A percentile compares a stretch with the other conserved stretches of the same genome.
These are phyloP conservation scores for Siphamia tubifer DNA, from an alignment of 2,113 vertebrate species.

Conservation along the genomic window DNA sequence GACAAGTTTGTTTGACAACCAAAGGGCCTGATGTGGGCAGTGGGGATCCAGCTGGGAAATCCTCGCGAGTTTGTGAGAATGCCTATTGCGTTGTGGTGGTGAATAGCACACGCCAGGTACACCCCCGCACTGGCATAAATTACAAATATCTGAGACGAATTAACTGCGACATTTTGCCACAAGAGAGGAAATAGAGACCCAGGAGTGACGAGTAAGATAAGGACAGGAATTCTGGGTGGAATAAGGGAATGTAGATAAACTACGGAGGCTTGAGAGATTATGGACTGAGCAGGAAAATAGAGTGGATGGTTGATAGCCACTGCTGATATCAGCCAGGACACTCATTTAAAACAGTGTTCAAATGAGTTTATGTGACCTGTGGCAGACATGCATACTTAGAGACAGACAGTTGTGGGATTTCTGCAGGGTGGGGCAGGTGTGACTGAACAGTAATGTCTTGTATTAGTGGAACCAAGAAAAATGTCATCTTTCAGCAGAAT, in stretches of 20 bases:
- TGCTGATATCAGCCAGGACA: conserved; percentile 17
- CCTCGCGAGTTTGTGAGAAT: too few species aligned
- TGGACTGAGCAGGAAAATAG: neutral
- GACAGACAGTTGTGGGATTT: conserved; percentile 46
- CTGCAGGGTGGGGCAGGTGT: conserved; percentile 54
- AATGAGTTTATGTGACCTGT: conserved; percentile 37
- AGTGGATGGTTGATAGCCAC: neutral
- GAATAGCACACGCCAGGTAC: too few species aligned
- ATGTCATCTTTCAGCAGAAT: conserved; percentile 57
- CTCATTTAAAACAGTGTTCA: conserved; percentile 22
- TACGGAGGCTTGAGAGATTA: neutral
- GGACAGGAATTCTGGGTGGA: neutral
- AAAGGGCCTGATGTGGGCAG: too few species aligned
- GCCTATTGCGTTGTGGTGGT: too few species aligned
- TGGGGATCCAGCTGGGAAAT: too few species aligned
- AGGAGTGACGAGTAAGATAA: conserved; percentile 3
- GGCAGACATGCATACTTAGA: conserved; percentile 36
- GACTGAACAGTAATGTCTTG: conserved; percentile 54
- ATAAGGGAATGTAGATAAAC: neutral
- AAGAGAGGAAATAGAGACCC: neutral
- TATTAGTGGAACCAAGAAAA: conserved; percentile 49
- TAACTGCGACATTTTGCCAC: too few species aligned
- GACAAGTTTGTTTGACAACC: too few species aligned
- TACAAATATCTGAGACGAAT: too few species aligned
- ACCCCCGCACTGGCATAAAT: too few species aligned